A percentile compares a stretch with the other conserved stretches of the same genome.
phyloP scores from a whole-genome alignment of 1,140 invertebrate genomes.

The Ips typographus region DNA sequence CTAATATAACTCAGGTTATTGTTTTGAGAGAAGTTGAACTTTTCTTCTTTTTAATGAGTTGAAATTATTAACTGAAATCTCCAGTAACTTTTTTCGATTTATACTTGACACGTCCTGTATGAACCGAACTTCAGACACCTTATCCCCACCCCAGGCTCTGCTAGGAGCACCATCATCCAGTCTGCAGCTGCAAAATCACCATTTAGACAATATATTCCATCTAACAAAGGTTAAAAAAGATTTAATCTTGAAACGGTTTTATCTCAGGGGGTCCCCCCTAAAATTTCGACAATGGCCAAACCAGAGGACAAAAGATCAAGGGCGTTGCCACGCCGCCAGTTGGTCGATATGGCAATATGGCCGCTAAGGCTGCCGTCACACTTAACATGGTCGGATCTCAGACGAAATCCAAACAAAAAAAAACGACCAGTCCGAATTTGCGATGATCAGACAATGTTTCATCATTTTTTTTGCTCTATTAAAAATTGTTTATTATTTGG shows the following conservation, averaged over 20 bases:
- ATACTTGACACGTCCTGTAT: no score
- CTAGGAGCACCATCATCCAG: slow-evolving; percentile 8
- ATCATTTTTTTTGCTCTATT: slow-evolving; percentile 11
- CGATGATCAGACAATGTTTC: neutral
- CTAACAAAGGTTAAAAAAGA: slow-evolving; percentile 23
- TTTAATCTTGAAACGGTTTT: slow-evolving; percentile 26
- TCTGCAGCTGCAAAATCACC: slow-evolving; percentile 28
- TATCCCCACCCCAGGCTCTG: neutral
- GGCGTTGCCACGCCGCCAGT: slow-evolving; percentile 36
- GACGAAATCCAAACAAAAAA: slow-evolving; percentile 31
- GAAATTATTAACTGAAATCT: no score
- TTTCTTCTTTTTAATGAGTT: no score
- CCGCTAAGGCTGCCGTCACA: slow-evolving; percentile 9
- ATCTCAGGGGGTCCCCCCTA: slow-evolving; percentile 9
- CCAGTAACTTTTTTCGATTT: no score
- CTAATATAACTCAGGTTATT: no score
- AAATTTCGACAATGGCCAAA: slow-evolving; percentile 27
- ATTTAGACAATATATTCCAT: slow-evolving; percentile 11
- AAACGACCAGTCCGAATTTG: slow-evolving; percentile 29
- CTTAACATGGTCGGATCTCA: slow-evolving; percentile 4
- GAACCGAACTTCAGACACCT: no score
- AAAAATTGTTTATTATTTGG: neutral
- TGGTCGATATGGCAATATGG: slow-evolving; percentile 38
- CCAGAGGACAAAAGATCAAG: slow-evolving; percentile 29
- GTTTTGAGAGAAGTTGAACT: no score